These are phyloP conservation scores for Zaprionus africanus DNA, from an alignment of 1,140 invertebrate species.

Conservation along the genomic window DNA sequence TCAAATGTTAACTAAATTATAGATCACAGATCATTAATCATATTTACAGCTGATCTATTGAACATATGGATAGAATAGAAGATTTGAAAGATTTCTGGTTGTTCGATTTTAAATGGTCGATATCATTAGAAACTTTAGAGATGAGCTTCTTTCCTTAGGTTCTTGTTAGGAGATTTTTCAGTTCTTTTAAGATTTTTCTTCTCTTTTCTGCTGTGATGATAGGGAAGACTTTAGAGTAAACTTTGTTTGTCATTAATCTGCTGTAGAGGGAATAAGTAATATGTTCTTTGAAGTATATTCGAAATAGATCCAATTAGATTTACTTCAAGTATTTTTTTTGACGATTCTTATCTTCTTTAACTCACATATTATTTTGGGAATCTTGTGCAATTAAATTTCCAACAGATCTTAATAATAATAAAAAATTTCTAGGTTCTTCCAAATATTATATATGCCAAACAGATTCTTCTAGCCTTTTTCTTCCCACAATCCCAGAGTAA, in stretches of 20 bases:
- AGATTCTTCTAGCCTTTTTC: too few species aligned
- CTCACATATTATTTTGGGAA: too few species aligned
- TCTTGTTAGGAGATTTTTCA: neutral
- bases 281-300: neutral
- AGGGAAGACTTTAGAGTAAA: neutral
- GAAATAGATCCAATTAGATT: too few species aligned
- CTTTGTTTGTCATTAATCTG: neutral
- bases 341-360: too few species aligned
- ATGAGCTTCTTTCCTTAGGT: neutral
- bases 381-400: too few species aligned
- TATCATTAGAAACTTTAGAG: neutral
- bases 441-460: too few species aligned
- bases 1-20: neutral
- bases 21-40: conserved; percentile 1
- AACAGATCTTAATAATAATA: too few species aligned
- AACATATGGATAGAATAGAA: neutral
- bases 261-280: neutral
- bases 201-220: neutral
- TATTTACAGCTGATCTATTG: neutral
- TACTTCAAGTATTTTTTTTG: neutral
- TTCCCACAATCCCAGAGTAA: too few species aligned
- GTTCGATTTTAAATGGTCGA: neutral
- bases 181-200: neutral
- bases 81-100: neutral
- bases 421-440: too few species aligned